A percentile compares a stretch with the other conserved stretches of the same genome.
These are phyloP conservation scores for Scortum barcoo DNA, from an alignment of 2,113 vertebrate genomes.

Conservation along the genomic window DNA sequence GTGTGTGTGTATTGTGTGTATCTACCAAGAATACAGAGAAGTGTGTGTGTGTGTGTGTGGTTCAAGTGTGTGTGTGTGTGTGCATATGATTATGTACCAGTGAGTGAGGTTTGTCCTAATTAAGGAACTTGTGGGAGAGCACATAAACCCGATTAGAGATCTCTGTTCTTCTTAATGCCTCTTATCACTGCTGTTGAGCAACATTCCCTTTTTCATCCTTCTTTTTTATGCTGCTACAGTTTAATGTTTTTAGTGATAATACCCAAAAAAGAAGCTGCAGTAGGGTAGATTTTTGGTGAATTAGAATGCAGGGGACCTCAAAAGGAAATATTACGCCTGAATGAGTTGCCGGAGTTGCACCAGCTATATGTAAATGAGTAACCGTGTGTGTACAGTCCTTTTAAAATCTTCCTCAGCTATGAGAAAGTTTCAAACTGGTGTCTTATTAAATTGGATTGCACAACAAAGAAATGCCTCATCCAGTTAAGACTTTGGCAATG, in stretches of 20 bases:
- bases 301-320: neutral
- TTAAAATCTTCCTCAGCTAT: neutral
- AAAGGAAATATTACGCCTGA: neutral
- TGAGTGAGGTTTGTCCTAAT: slow-evolving; percentile 25
- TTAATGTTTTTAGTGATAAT: neutral
- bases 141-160: neutral
- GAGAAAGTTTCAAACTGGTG: neutral
- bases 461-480: neutral
- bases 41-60: slow-evolving; percentile 8
- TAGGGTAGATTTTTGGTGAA: neutral
- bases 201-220: neutral
- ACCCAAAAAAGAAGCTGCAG: neutral
- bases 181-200: neutral
- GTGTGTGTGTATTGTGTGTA: neutral
- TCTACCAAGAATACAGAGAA: neutral
- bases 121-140: neutral
- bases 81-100: neutral
- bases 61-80: slow-evolving; percentile 7
- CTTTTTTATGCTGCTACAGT: neutral
- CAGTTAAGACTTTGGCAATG: neutral
- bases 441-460: neutral
- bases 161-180: slow-evolving; percentile 10
- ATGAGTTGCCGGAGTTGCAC: too few relatives aligned
- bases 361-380: neutral
- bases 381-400: neutral